A percentile compares a stretch with the other conserved stretches of the same genome.
Evolutionary conservation across 2,113 vertebrate genomes (phyloP).

Genomic region (Ophiodon elongatus): DNA sequence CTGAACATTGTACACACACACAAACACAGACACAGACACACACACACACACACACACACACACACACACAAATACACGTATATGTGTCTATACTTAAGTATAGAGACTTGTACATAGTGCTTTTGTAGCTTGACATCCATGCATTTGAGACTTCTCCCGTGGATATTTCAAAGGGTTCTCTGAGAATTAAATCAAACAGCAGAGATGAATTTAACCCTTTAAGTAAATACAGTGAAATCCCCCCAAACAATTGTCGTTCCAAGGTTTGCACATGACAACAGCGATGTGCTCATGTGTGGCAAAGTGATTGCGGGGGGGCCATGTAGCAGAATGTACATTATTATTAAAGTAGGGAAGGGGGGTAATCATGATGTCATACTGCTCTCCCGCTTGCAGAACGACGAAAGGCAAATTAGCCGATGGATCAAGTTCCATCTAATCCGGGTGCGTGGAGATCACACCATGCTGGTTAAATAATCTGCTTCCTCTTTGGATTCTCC

Average conservation of each 20-base stretch:
- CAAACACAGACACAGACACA: not conserved
- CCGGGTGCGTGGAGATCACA: slow-evolving; percentile 51
- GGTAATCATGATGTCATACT: slow-evolving; percentile 58
- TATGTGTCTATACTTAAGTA: not conserved
- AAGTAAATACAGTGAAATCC: not conserved
- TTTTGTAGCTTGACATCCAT: not conserved
- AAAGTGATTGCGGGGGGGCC: not conserved
- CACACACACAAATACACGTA: not conserved
- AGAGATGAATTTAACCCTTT: not conserved
- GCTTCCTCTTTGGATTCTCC: slow-evolving; percentile 59
- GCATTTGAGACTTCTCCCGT: not conserved
- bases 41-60: slow-evolving; percentile 5
- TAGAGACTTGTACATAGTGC: not conserved
- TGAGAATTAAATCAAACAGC: not conserved
- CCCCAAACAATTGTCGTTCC: not conserved
- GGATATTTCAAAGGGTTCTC: slow-evolving; percentile 25
- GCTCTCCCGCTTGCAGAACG: slow-evolving; percentile 38
- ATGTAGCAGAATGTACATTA: not conserved
- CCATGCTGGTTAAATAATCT: slow-evolving; percentile 71
- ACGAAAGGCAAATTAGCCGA: slow-evolving; percentile 67
- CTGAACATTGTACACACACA: slow-evolving; percentile 15
- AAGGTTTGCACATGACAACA: not conserved
- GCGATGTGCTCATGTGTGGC: not conserved
- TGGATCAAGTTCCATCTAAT: slow-evolving; percentile 72
- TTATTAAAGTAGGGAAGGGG: slow-evolving; percentile 9